A percentile compares a stretch with the other conserved stretches of the same genome.
phyloP scores from a whole-genome alignment of 2,113 vertebrate species.

The Pteronura brasiliensis region DNA sequence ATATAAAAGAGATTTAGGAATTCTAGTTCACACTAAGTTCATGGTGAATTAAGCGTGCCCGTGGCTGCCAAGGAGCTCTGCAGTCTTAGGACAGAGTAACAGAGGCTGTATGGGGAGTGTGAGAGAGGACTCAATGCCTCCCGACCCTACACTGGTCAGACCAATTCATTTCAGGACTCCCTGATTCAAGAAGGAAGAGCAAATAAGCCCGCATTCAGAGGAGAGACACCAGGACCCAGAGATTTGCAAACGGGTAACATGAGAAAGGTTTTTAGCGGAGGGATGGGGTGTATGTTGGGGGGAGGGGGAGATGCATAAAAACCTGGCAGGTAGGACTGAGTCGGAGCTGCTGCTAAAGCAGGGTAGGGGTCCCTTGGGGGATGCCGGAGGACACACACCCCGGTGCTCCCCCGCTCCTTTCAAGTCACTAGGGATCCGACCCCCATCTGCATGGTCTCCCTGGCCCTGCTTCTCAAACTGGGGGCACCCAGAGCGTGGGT shows the following conservation, averaged over 20 bases:
- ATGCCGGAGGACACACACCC: too few species aligned
- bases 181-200: background rate
- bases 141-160: background rate
- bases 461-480: background rate
- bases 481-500: background rate
- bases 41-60: background rate
- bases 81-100: background rate
- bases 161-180: background rate
- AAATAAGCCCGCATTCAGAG: background rate
- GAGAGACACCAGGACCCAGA: background rate
- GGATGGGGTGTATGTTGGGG: accelerated
- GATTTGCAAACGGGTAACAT: background rate
- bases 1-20: conserved; percentile 56
- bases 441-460: too few species aligned
- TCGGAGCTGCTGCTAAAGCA: background rate
- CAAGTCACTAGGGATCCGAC: background rate
- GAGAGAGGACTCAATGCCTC: background rate
- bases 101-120: background rate
- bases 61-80: background rate
- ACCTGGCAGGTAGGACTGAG: accelerated
- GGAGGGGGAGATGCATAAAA: background rate
- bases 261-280: background rate
- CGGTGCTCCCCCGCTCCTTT: background rate
- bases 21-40: conserved; percentile 44
- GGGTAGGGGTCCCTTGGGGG: background rate